A percentile compares a stretch with the other conserved stretches of the same genome.
phyloP scores from a whole-genome alignment of 1,140 invertebrate genomes.

The Pomacea maculata region DNA sequence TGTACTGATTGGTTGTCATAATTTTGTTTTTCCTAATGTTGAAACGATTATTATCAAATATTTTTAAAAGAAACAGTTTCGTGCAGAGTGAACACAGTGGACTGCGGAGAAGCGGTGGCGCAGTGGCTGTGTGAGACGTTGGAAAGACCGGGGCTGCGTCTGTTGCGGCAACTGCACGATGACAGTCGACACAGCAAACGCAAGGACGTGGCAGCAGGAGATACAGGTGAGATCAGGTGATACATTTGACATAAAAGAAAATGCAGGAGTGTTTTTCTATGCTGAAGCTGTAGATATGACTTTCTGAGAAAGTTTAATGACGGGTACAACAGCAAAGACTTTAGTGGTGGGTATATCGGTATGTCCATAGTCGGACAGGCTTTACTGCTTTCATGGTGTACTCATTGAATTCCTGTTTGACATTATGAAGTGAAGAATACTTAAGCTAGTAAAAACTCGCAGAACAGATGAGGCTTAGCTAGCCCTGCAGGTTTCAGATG shows the following conservation, averaged over 20 bases:
- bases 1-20: too few species aligned
- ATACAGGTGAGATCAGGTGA: neutral
- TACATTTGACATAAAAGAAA: neutral
- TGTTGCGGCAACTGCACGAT: constrained; percentile 45
- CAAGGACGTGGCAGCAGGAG: constrained; percentile 28
- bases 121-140: constrained; percentile 54
- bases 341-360: too few species aligned
- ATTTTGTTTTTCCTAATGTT: too few species aligned
- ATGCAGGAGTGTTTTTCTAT: neutral
- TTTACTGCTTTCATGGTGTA: too few species aligned
- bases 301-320: neutral
- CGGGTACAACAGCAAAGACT: too few species aligned
- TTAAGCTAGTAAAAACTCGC: too few species aligned
- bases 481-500: too few species aligned
- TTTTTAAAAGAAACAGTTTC: neutral
- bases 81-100: constrained; percentile 74
- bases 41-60: too few species aligned
- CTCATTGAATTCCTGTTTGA: too few species aligned
- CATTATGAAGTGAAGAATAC: too few species aligned
- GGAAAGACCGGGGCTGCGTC: constrained; percentile 46
- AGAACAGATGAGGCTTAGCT: too few species aligned
- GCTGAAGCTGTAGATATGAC: neutral
- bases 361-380: too few species aligned
- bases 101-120: constrained; percentile 79
- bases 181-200: constrained; percentile 44